Evolutionary conservation across 1,140 invertebrate species (phyloP).

Genomic region (Bombus confusus): DNA sequence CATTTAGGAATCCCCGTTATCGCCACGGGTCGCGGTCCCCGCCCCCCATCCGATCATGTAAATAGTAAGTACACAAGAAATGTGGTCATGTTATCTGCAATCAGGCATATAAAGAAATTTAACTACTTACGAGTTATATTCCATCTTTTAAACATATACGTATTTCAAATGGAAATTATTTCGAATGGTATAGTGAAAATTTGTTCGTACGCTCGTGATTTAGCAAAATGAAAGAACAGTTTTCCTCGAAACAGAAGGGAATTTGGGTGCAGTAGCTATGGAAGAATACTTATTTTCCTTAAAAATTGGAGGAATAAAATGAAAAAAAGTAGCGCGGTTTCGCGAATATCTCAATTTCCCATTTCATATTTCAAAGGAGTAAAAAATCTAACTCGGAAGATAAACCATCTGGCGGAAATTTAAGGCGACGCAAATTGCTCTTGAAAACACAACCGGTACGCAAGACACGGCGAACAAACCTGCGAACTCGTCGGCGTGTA

Average conservation of each 20-base stretch:
- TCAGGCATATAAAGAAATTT: neutral
- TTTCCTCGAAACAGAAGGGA: no score
- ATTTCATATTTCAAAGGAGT: neutral
- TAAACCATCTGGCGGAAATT: slow-evolving; percentile 10
- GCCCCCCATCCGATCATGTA: no score
- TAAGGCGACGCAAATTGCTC: slow-evolving; percentile 27
- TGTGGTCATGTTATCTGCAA: neutral
- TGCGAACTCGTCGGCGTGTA: neutral
- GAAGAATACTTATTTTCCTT: no score
- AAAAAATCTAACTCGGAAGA: neutral
- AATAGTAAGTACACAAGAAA: neutral
- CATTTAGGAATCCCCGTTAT: slow-evolving; percentile 22
- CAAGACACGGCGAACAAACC: neutral
- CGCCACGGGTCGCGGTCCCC: neutral
- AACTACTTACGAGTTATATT: no score
- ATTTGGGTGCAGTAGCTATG: no score
- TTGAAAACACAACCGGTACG: neutral
- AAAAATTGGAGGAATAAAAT: neutral
- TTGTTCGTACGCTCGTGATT: no score
- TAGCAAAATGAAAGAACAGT: no score
- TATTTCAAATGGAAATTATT: neutral
- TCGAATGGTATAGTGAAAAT: neutral
- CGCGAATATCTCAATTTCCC: neutral
- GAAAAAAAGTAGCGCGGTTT: neutral
- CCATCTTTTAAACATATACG: neutral